Percentiles rank a stretch among this genome's conserved stretches.
These are phyloP conservation scores for Scelioninae gen. 1 DNA, from an alignment of 2,888 invertebrate genomes.

Conservation along the genomic window DNA sequence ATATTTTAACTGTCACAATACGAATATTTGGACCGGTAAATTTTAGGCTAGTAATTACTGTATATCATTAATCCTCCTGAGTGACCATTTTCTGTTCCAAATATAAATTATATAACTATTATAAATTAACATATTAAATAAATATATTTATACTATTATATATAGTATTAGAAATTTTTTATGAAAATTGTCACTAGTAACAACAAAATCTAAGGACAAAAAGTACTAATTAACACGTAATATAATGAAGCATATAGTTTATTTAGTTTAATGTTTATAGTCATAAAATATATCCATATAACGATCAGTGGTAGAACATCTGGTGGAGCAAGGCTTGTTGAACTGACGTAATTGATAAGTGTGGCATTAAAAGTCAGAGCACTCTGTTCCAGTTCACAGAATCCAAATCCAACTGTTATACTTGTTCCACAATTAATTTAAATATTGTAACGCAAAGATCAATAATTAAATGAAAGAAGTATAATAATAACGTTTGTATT, in stretches of 20 bases:
- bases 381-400: constrained; percentile 29
- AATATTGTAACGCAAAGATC: not conserved
- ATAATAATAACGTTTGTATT: not conserved
- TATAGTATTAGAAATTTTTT: too few species aligned
- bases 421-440: not conserved
- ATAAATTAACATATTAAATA: too few species aligned
- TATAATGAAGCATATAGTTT: constrained; percentile 79
- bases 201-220: not conserved
- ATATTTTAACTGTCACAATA: too few species aligned
- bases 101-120: too few species aligned
- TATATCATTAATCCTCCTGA: too few species aligned
- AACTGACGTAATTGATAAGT: constrained; percentile 58
- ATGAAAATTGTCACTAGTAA: too few species aligned
- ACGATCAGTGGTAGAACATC: constrained; percentile 78
- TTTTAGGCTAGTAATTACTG: too few species aligned
- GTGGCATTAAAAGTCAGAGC: constrained; percentile 45
- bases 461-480: not conserved
- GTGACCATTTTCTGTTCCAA: too few species aligned
- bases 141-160: too few species aligned
- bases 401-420: constrained; percentile 22
- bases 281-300: constrained; percentile 80
- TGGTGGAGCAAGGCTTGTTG: constrained; percentile 57
- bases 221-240: constrained; percentile 1
- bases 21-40: too few species aligned
- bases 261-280: constrained; percentile 78